These are phyloP conservation scores for Prenolepis imparis DNA, from an alignment of 2,888 invertebrate genomes.

Conservation along the genomic window DNA sequence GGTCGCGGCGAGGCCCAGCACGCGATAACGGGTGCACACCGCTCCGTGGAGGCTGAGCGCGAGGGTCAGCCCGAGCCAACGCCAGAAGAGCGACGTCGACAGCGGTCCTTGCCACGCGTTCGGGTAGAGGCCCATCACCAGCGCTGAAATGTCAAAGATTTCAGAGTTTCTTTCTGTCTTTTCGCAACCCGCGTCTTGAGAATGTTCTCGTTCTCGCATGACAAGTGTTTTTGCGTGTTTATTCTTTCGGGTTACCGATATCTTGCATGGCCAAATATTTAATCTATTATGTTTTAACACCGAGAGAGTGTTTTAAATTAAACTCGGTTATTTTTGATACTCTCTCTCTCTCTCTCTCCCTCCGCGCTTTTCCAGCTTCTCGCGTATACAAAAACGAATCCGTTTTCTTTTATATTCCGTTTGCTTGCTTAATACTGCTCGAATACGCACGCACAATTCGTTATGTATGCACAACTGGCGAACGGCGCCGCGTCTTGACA, in stretches of 20 bases:
- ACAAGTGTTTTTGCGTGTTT: neutral
- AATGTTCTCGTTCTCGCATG: neutral
- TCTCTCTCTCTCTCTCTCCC: neutral
- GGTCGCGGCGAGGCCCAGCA: conserved; percentile 86
- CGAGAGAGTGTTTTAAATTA: neutral
- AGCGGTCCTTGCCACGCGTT: conserved; percentile 86
- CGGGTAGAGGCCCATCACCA: conserved; percentile 84
- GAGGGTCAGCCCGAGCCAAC: conserved; percentile 88
- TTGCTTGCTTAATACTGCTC: neutral
- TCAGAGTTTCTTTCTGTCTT: neutral
- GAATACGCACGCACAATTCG: neutral
- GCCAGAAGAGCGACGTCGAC: conserved; percentile 86
- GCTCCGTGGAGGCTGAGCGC: conserved; percentile 88
- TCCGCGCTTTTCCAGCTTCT: neutral
- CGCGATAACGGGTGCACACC: conserved; percentile 87
- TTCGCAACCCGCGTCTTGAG: neutral
- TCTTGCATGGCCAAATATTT: neutral
- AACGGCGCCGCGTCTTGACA: conserved; percentile 1
- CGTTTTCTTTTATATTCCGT: neutral
- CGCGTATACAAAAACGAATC: neutral
- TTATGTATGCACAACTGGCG: conserved; percentile 27
- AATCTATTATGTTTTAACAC: neutral
- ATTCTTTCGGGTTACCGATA: neutral
- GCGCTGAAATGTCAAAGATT: conserved; percentile 75
- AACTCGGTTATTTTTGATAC: neutral